Percentiles rank a stretch among this genome's conserved stretches.
Evolutionary conservation across 2,113 vertebrate genomes (phyloP).

Genomic region (Tychaedon coryphoeus): DNA sequence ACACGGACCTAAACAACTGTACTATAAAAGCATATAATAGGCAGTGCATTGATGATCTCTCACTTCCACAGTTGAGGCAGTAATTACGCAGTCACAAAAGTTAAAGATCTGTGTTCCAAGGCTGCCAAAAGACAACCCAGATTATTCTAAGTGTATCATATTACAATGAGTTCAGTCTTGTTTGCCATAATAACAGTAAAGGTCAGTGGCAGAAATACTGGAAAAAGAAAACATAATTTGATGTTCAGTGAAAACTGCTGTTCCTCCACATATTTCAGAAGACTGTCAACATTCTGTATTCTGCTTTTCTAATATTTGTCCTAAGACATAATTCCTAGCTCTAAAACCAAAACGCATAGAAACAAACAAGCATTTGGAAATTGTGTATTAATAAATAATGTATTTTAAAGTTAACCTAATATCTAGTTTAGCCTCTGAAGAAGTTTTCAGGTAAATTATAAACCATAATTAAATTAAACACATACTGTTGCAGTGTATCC

Average conservation of each 20-base stretch:
- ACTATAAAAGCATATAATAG: neutral
- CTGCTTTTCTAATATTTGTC: neutral
- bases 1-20: neutral
- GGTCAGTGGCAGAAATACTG: neutral
- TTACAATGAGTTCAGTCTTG: neutral
- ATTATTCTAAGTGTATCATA: neutral
- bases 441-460: neutral
- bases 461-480: neutral
- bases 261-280: neutral
- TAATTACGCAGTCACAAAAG: accelerated
- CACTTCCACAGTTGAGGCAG: neutral
- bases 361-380: neutral
- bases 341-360: neutral
- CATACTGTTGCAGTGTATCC: neutral
- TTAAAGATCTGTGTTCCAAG: neutral
- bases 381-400: neutral
- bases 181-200: neutral
- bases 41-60: neutral
- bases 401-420: neutral
- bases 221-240: neutral
- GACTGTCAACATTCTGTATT: neutral
- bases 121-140: neutral
- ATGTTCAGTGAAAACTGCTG: neutral
- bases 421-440: neutral
- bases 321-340: neutral